These are phyloP conservation scores for Saturnia pavonia DNA, from an alignment of 2,888 invertebrate species.

Conservation along the genomic window DNA sequence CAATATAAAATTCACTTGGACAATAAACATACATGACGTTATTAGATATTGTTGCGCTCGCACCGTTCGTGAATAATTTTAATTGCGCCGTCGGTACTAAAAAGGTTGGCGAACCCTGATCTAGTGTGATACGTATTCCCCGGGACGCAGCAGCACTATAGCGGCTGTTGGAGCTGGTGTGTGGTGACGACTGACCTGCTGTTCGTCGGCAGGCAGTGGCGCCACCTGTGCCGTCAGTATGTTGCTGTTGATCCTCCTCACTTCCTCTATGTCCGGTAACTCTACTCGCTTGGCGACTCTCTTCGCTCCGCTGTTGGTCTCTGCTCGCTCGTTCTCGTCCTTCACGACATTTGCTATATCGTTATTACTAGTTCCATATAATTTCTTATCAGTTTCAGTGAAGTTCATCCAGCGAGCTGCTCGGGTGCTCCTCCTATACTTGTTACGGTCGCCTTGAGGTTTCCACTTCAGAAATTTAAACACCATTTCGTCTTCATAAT, in stretches of 20 bases:
- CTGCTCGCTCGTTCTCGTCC: background rate
- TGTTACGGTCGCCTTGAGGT: background rate
- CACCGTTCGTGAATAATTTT: too few species aligned
- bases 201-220: slow-evolving; percentile 24
- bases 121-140: too few species aligned
- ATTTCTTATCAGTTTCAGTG: background rate
- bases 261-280: slow-evolving; percentile 35
- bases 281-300: slow-evolving; percentile 28
- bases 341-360: background rate
- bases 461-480: background rate
- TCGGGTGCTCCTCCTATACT: background rate
- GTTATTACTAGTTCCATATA: background rate
- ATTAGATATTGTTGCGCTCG: too few species aligned
- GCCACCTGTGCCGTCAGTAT: slow-evolving; percentile 39
- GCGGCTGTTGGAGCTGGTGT: background rate
- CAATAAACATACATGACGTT: too few species aligned
- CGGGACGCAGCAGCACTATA: too few species aligned
- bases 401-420: background rate
- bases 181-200: background rate
- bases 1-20: too few species aligned
- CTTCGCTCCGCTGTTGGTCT: background rate
- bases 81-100: too few species aligned
- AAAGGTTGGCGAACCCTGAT: too few species aligned
- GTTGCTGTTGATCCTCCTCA: slow-evolving; percentile 29
- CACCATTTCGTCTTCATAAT: background rate